Evolutionary conservation across 2,888 invertebrate species (phyloP).

Genomic region (Drosophila anomalata): DNA sequence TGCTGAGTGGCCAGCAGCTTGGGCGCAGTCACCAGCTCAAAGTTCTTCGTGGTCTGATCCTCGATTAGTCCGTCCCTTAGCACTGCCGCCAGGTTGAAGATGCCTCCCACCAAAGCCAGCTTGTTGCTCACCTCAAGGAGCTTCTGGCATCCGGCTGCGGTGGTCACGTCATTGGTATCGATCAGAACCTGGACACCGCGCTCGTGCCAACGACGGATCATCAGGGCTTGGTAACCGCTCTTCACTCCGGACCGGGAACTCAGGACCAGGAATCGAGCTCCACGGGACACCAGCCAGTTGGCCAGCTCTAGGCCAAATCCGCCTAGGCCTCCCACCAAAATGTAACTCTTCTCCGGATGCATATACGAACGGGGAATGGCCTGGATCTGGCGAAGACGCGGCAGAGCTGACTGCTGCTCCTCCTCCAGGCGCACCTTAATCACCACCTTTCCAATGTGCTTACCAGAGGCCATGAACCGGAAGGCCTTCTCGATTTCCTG

Average conservation of each 20-base stretch:
- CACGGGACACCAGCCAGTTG: slow-evolving; percentile 94
- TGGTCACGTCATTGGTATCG: slow-evolving; percentile 87
- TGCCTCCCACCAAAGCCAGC: slow-evolving; percentile 91
- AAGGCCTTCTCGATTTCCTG: slow-evolving; percentile 96
- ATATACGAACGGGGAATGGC: slow-evolving; percentile 94
- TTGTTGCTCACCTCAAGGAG: slow-evolving; percentile 87
- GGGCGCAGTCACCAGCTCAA: slow-evolving; percentile 91
- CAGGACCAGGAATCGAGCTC: slow-evolving; percentile 92
- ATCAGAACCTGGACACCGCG: slow-evolving; percentile 87
- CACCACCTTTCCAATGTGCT: slow-evolving; percentile 98
- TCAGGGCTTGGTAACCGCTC: slow-evolving; percentile 95
- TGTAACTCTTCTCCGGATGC: slow-evolving; percentile 90
- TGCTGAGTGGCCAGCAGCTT: slow-evolving; percentile 93
- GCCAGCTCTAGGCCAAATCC: slow-evolving; percentile 98
- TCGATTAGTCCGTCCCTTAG: slow-evolving; percentile 94
- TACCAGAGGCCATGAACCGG: slow-evolving; percentile 97
- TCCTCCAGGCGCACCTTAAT: slow-evolving; percentile 95
- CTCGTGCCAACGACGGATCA: slow-evolving; percentile 88
- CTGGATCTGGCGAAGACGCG: slow-evolving; percentile 86
- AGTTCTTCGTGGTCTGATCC: slow-evolving; percentile 92
- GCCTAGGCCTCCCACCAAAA: slow-evolving; percentile 94
- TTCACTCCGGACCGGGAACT: slow-evolving; percentile 96
- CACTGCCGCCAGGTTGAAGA: slow-evolving; percentile 98
- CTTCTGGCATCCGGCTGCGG: slow-evolving; percentile 86
- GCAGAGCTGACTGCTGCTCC: slow-evolving; percentile 85